These are phyloP conservation scores for Eulemur rubriventer DNA, from an alignment of 2,797 vertebrate species.

Conservation along the genomic window DNA sequence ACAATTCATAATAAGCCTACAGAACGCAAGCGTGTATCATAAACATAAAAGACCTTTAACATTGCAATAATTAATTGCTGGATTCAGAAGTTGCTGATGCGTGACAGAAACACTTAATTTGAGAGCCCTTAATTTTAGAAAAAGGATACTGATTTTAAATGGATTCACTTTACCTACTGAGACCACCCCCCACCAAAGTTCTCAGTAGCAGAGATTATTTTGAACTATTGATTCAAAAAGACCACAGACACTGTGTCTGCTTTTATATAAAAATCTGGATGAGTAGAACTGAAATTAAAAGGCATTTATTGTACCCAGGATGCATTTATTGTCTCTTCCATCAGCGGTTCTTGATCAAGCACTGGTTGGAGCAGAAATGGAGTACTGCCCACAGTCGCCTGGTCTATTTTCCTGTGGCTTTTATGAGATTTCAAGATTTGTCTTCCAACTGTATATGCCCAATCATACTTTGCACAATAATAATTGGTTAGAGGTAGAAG, in stretches of 20 bases:
- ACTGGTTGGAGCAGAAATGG: neutral
- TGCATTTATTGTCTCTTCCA: neutral
- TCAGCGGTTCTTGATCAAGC: neutral
- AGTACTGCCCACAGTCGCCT: neutral
- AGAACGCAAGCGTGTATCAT: slow-evolving; percentile 23
- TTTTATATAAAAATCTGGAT: slow-evolving; percentile 32
- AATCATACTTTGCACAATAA: neutral
- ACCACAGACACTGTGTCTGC: neutral
- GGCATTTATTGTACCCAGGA: neutral
- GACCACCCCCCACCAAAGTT: neutral
- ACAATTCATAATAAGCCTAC: slow-evolving; percentile 65
- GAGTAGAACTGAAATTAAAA: neutral
- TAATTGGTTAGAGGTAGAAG: neutral
- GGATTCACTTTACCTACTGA: slow-evolving; percentile 27
- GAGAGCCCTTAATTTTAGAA: slow-evolving; percentile 36
- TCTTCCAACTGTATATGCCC: neutral
- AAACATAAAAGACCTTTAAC: slow-evolving; percentile 77
- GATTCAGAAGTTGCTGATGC: slow-evolving; percentile 57
- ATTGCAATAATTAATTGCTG: slow-evolving; percentile 71
- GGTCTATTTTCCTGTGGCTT: neutral
- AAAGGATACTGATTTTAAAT: slow-evolving; percentile 52
- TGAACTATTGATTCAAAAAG: slow-evolving; percentile 5
- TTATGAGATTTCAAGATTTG: neutral
- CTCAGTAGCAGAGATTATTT: slow-evolving; percentile 52
- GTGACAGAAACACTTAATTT: slow-evolving; percentile 63